Evolutionary conservation across 2,888 invertebrate species (phyloP).

Genomic region (Cosmia trapezina): DNA sequence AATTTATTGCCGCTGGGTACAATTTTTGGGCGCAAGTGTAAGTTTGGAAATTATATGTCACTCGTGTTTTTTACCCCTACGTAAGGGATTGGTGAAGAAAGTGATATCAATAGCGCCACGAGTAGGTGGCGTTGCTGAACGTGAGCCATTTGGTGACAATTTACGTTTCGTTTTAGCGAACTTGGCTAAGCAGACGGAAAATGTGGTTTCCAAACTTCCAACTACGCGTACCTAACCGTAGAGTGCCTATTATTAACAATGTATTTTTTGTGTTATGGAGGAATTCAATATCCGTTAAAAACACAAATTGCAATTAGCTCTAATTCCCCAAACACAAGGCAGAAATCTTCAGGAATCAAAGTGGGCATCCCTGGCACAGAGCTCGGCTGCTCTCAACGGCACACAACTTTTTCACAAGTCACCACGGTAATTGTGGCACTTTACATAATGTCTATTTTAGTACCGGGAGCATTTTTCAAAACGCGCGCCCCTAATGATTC

Average conservation of each 20-base stretch:
- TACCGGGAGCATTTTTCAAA: constrained; percentile 84
- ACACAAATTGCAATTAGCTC: neutral
- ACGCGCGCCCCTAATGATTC: constrained; percentile 85
- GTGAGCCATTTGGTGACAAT: neutral
- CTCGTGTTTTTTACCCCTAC: constrained; percentile 33
- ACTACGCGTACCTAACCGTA: neutral
- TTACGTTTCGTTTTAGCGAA: neutral
- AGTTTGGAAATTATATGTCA: constrained; percentile 52
- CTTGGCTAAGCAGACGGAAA: neutral
- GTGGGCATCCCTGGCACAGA: constrained; percentile 59
- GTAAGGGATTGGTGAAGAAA: constrained; percentile 13
- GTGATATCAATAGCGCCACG: neutral
- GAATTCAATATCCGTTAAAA: neutral
- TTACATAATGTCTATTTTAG: constrained; percentile 90
- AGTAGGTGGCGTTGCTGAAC: neutral
- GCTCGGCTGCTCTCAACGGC: constrained; percentile 35
- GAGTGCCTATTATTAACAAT: neutral
- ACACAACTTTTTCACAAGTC: constrained; percentile 81
- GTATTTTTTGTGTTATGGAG: neutral
- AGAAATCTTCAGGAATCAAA: neutral
- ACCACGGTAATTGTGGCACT: constrained; percentile 88
- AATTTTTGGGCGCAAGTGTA: constrained; percentile 59
- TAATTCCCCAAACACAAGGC: neutral
- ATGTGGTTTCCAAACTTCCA: neutral
- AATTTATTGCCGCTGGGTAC: constrained; percentile 59